Conservation (phyloP, 2,113 vertebrate species). For the Poeciliopsis occidentalis region DNA sequence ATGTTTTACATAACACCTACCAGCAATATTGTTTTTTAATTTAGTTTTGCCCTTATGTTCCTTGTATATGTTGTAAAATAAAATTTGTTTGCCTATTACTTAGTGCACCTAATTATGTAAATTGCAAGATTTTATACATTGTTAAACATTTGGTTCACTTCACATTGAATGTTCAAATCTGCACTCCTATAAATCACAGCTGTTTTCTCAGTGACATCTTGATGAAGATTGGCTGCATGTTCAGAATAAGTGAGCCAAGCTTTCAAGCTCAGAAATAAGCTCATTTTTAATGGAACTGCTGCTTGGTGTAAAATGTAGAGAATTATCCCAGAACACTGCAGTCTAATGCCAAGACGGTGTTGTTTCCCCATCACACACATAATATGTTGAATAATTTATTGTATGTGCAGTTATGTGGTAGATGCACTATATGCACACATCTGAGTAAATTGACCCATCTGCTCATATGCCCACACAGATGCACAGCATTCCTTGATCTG, state of each 20-base stretch:
- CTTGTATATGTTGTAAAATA: background rate
- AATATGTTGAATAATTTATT: slow-evolving; percentile 22
- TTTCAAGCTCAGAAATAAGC: slow-evolving; percentile 9
- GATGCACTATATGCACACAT: slow-evolving; percentile 16
- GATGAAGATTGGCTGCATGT: background rate
- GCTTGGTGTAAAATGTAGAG: slow-evolving; percentile 4
- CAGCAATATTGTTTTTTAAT: background rate
- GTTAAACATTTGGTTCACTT: background rate
- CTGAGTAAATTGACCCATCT: slow-evolving; percentile 11
- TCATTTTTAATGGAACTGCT: background rate
- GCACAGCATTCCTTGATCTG: background rate
- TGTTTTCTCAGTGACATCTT: background rate
- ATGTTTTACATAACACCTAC: slow-evolving; percentile 1
- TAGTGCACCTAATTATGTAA: background rate
- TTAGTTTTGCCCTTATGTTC: background rate
- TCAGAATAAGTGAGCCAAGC: slow-evolving; percentile 3
- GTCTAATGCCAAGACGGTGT: slow-evolving; percentile 13
- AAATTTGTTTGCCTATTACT: background rate
- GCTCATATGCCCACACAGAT: slow-evolving; percentile 6
- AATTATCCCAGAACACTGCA: slow-evolving; percentile 19
- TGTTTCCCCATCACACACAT: background rate
- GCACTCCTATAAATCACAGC: background rate
- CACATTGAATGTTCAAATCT: background rate
- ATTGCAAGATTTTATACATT: background rate
- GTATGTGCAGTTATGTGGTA: slow-evolving; percentile 12